phyloP scores from a whole-genome alignment of 2,888 invertebrate species.

The Lithosia quadra region DNA sequence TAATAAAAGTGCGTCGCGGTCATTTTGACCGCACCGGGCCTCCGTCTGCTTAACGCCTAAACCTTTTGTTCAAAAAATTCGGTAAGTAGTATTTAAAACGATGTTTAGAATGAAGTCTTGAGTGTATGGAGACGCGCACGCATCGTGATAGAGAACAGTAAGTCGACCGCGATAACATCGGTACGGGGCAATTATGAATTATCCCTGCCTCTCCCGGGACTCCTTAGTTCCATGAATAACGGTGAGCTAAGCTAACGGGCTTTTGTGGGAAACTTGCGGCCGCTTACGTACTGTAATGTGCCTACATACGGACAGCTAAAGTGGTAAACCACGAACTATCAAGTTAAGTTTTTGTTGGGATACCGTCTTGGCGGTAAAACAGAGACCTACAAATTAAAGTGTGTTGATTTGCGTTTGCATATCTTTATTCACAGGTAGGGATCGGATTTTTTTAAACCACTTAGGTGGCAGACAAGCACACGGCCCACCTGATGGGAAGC shows the following conservation, averaged over 20 bases:
- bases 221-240: conserved; percentile 46
- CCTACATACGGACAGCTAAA: not conserved
- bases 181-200: conserved; percentile 41
- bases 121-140: conserved; percentile 23
- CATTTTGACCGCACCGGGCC: no score
- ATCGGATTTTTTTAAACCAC: no score
- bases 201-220: conserved; percentile 33
- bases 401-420: no score
- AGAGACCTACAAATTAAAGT: no score
- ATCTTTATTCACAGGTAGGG: no score
- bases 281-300: not conserved
- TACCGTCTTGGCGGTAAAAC: no score
- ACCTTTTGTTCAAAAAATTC: not conserved
- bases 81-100: not conserved
- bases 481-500: no score
- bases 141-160: conserved; percentile 46
- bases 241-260: conserved; percentile 37
- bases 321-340: not conserved
- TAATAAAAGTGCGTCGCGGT: not conserved
- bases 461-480: no score
- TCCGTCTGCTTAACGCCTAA: no score
- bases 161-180: conserved; percentile 43
- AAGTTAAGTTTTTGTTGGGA: not conserved
- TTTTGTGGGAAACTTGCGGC: conserved; percentile 34
- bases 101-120: conserved; percentile 19